Evolutionary conservation across 2,797 vertebrate genomes (phyloP).

Genomic region (Champsocephalus esox): DNA sequence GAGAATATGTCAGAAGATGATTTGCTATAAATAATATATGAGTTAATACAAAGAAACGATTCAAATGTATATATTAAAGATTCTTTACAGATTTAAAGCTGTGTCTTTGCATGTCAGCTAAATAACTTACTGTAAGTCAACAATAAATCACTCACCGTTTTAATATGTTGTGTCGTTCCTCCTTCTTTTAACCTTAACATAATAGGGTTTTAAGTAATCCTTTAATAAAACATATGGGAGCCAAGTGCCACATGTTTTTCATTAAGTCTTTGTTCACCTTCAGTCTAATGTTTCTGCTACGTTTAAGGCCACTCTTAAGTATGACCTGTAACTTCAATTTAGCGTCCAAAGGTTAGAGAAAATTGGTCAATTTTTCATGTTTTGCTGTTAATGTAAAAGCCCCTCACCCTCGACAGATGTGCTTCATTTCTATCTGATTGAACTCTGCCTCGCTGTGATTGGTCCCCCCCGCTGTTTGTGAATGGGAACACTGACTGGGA

Average conservation of each 20-base stretch:
- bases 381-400: slow-evolving; percentile 43
- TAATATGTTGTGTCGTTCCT: no score
- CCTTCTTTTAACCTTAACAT: no score
- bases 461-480: slow-evolving; percentile 71
- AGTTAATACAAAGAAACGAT: no score
- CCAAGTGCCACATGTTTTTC: not conserved
- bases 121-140: no score
- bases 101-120: no score
- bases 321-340: slow-evolving; percentile 14
- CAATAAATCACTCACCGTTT: no score
- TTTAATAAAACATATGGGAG: not conserved
- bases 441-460: slow-evolving; percentile 69
- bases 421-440: slow-evolving; percentile 72
- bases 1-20: no score
- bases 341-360: slow-evolving; percentile 30
- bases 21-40: no score
- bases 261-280: not conserved
- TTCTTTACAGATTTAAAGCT: no score
- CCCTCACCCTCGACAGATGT: slow-evolving; percentile 67
- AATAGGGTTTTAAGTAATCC: not conserved
- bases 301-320: not conserved
- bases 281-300: not conserved
- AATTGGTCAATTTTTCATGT: slow-evolving; percentile 16
- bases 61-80: no score
- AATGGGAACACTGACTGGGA: slow-evolving; percentile 72